Conservation (phyloP, 2,797 vertebrate species). For the Pseudomugil gertrudae region DNA sequence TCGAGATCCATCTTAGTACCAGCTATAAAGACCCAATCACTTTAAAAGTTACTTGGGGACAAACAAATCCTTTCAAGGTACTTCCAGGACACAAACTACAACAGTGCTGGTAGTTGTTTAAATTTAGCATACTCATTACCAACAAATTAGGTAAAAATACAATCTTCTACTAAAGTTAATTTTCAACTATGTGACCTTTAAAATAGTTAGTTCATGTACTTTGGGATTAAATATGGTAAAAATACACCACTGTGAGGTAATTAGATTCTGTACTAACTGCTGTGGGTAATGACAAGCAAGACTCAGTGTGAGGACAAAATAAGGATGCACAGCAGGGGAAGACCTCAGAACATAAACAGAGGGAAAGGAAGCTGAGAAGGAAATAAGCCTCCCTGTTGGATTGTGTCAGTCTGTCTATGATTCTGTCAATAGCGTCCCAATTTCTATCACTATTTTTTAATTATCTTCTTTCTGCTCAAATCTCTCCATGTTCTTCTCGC, state of each 20-base stretch:
- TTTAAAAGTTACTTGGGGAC: neutral
- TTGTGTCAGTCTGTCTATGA: conserved; percentile 21
- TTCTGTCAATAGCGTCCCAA: conserved; percentile 38
- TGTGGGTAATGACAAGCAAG: conserved; percentile 44
- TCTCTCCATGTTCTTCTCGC: conserved; percentile 13
- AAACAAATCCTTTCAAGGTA: conserved; percentile 6
- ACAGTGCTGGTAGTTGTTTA: neutral
- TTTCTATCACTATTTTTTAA: conserved; percentile 33
- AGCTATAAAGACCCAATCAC: neutral
- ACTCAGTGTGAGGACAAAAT: conserved; percentile 37
- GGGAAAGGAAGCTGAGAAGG: conserved; percentile 32
- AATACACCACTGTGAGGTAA: conserved; percentile 57
- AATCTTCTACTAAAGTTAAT: conserved; percentile 13
- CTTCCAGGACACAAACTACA: neutral
- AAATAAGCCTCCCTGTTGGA: conserved; percentile 32
- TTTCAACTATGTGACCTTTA: conserved; percentile 36
- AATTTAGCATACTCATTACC: neutral
- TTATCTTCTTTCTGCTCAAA: conserved; percentile 23
- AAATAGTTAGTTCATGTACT: conserved; percentile 31
- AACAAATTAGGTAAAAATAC: no score
- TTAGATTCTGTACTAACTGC: conserved; percentile 50
- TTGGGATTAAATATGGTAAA: conserved; percentile 37
- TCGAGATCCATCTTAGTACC: neutral
- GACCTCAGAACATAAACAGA: conserved; percentile 29
- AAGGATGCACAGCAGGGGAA: conserved; percentile 45